These are phyloP conservation scores for Patagioenas fasciata DNA, from an alignment of 2,113 vertebrate species.

Conservation along the genomic window DNA sequence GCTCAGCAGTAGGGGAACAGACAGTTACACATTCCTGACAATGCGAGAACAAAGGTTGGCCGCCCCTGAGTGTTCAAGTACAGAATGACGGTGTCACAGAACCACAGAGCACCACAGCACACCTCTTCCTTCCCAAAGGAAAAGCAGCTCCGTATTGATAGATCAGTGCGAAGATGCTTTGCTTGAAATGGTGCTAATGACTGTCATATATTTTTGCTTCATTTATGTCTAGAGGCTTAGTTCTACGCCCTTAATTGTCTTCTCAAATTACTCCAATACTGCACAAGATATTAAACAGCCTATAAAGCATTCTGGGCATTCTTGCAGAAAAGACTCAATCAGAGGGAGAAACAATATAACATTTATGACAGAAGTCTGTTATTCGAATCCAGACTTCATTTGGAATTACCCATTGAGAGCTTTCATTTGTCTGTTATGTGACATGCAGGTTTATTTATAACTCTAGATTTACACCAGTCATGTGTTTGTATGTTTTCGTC, in stretches of 20 bases:
- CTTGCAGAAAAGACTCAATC: conserved; percentile 2
- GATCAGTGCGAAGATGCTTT: background rate
- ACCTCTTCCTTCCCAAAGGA: background rate
- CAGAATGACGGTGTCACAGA: background rate
- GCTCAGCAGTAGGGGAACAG: background rate
- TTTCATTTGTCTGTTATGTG: background rate
- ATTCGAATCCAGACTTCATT: background rate
- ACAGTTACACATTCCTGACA: background rate
- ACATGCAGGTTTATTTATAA: background rate
- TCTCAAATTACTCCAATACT: background rate
- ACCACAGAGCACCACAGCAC: background rate
- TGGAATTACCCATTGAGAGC: background rate
- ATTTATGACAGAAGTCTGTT: background rate
- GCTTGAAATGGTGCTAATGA: background rate
- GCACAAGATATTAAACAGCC: background rate
- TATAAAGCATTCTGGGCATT: background rate
- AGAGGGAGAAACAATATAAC: background rate
- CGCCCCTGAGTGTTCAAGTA: background rate
- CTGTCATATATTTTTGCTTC: background rate
- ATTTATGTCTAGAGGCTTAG: background rate
- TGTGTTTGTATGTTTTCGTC: background rate
- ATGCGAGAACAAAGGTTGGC: background rate
- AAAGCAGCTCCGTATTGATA: background rate
- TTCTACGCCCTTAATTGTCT: background rate
- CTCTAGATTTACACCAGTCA: background rate